Percentiles rank a stretch among this genome's conserved stretches.
Evolutionary conservation across 2,113 vertebrate species (phyloP).

Genomic region (Callocephalon fimbriatum): DNA sequence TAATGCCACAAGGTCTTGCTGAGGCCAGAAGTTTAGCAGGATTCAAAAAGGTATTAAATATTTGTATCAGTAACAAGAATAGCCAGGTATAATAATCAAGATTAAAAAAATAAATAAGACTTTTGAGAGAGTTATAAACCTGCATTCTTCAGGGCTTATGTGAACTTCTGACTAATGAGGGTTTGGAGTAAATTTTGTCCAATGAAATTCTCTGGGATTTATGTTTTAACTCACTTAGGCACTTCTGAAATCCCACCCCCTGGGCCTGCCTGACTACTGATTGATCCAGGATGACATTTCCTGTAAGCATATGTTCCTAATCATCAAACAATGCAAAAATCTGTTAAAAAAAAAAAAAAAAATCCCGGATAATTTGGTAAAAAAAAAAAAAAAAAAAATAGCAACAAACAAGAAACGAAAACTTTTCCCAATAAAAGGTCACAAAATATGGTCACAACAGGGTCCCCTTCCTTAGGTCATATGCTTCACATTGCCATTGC

Average conservation of each 20-base stretch:
- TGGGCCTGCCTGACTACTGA: slow-evolving; percentile 43
- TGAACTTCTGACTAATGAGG: slow-evolving; percentile 52
- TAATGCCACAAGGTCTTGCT: not conserved
- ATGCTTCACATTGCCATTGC: rapidly evolving
- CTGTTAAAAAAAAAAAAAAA: not conserved
- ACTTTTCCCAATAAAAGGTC: slow-evolving; percentile 8
- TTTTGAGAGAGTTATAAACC: slow-evolving; percentile 24
- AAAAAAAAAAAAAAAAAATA: not conserved
- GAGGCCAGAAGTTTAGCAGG: slow-evolving; percentile 43
- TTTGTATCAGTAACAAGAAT: slow-evolving; percentile 28
- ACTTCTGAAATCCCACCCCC: slow-evolving; percentile 61
- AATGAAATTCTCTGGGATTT: slow-evolving; percentile 57
- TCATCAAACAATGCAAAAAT: slow-evolving; percentile 57
- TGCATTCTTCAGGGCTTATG: slow-evolving; percentile 60
- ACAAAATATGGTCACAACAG: not conserved
- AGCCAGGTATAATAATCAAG: slow-evolving; percentile 63
- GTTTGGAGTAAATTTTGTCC: slow-evolving; percentile 43
- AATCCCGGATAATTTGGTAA: not conserved
- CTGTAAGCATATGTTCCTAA: slow-evolving; percentile 47
- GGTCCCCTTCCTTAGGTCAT: not conserved
- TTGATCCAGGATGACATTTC: slow-evolving; percentile 66
- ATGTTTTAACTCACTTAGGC: slow-evolving; percentile 61
- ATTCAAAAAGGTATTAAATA: slow-evolving; percentile 32
- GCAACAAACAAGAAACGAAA: not conserved
- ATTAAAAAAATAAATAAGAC: slow-evolving; percentile 30